Evolutionary conservation across 1,140 invertebrate species (phyloP).

Genomic region (Gryon sp.): DNA sequence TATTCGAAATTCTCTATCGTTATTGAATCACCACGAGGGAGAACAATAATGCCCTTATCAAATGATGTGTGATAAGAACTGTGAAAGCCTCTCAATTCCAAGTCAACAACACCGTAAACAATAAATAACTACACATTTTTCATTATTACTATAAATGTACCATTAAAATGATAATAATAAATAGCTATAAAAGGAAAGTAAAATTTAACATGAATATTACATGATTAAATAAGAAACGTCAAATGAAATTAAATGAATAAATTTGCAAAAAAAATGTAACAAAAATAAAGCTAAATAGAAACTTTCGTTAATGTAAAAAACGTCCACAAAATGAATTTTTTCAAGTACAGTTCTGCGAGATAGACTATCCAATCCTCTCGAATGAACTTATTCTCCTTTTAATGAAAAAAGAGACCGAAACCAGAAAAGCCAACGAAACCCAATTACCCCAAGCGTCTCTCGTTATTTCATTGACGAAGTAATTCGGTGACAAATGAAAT

Average conservation of each 20-base stretch:
- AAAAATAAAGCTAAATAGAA: conserved; percentile 13
- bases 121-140: conserved; percentile 54
- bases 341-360: neutral
- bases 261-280: conserved; percentile 7
- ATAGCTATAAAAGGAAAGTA: too few species aligned
- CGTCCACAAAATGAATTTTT: conserved; percentile 9
- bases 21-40: conserved; percentile 50
- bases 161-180: conserved; percentile 14
- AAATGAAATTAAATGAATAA: conserved; percentile 7
- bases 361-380: conserved; percentile 20
- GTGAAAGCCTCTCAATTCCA: conserved; percentile 26
- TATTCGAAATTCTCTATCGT: conserved; percentile 56
- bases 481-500: conserved; percentile 63
- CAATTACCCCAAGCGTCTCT: conserved; percentile 46
- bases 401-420: conserved; percentile 21
- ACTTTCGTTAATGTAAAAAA: neutral
- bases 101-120: conserved; percentile 46
- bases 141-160: conserved; percentile 53
- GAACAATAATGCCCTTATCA: conserved; percentile 42
- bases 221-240: too few species aligned
- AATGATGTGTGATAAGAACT: conserved; percentile 51
- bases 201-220: too few species aligned
- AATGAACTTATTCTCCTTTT: conserved; percentile 17
- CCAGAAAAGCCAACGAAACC: conserved; percentile 50
- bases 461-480: conserved; percentile 57